phyloP scores from a whole-genome alignment of 2,113 vertebrate genomes.

The Neopipo cinnamomea region DNA sequence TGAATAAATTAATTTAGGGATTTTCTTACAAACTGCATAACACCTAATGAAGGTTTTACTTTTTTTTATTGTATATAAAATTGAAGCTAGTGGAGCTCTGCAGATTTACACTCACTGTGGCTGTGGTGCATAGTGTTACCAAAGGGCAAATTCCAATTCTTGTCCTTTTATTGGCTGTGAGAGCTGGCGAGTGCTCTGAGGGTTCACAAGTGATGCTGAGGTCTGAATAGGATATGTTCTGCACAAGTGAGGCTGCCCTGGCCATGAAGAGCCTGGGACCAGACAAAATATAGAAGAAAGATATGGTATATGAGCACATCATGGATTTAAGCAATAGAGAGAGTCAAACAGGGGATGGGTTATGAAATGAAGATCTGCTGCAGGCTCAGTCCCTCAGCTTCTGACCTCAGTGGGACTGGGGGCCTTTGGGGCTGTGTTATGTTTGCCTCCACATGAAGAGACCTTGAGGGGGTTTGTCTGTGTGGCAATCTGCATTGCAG shows the following conservation, averaged over 20 bases:
- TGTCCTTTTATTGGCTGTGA: neutral
- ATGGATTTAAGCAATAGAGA: neutral
- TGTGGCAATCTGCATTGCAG: neutral
- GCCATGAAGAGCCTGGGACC: neutral
- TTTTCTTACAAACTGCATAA: conserved; percentile 10
- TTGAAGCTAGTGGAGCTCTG: neutral
- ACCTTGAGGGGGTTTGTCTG: neutral
- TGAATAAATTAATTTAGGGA: neutral
- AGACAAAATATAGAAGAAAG: neutral
- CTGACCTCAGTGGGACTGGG: neutral
- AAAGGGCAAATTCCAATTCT: neutral
- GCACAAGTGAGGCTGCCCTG: neutral
- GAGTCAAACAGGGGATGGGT: neutral
- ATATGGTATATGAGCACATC: neutral
- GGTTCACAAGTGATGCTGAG: neutral
- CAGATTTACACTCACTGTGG: neutral
- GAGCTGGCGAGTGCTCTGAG: neutral
- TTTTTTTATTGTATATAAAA: neutral
- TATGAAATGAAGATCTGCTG: neutral
- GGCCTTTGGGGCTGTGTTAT: neutral
- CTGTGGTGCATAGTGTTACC: neutral
- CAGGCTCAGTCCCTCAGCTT: neutral
- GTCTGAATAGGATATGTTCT: neutral
- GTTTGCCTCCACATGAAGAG: neutral
- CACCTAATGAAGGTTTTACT: conserved; percentile 6